Base-by-base conservation (phyloP, 1,140 invertebrate genomes). In the Lethrus apterus region DNA sequence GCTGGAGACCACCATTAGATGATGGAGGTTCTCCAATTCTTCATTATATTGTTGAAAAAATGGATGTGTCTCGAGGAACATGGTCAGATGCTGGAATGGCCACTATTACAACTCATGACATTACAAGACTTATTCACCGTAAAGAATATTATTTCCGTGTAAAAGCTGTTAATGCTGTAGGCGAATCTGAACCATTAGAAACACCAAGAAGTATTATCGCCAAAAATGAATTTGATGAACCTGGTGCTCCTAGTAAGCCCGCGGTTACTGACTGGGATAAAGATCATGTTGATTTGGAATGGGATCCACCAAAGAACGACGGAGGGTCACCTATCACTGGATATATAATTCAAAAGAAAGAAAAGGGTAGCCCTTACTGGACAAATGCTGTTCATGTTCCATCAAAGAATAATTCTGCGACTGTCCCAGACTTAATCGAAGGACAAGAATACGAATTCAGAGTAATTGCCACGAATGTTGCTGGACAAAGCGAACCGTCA, bases 1-100 rank as follows among this genome's bases (percentile, higher is more conserved):
- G 81, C 21, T 93, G 91, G 91, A 81, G 80, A 59, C 65, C 81
- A 50, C 87, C 93, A 18, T 71, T 81, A 32, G 89, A 93, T 60
- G 89, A 93, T 66, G 93, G 93, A 50, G 93, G 92, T 23, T 88
- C 85, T 42, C 90, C 92, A 9, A 94, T 96, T 59, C 70, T 92
- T n/a, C 92, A 96, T 65, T 99, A 98, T 60, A 74, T 97, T 20
- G 80, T 98, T 45, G 94, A 99, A 65, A 98, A 98, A 70, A 96
- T 96, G 89, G 95, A 98, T 60, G 75, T 93, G 1, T 84, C 89
- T 1, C 77, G 93, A 50, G 93, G 93, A 41, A 93, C 90, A 2
- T 98, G 95, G 96, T 84, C 88, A 11, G 90, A 94, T 66, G 91
- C 89, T 56, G 89, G 89, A 24, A 89, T 89, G 81, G 83, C 85